Percentiles rank a stretch among this genome's conserved stretches.
Conservation (phyloP, 2,113 vertebrate species). For the Tragelaphus strepsiceros region DNA sequence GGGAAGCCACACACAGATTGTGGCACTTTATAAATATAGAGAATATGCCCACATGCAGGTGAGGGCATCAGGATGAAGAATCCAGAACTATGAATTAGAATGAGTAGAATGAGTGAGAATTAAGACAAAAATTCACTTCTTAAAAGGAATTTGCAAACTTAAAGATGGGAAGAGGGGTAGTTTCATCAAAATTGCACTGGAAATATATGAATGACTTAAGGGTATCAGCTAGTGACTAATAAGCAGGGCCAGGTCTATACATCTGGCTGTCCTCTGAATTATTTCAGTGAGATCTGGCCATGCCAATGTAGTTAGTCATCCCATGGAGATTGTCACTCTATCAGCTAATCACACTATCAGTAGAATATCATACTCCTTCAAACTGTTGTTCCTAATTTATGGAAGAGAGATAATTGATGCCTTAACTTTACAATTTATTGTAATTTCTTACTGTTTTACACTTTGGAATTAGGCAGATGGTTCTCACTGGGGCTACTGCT, state of each 20-base stretch:
- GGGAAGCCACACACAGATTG: background rate
- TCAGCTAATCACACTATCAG: background rate
- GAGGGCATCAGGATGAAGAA: background rate
- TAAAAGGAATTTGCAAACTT: background rate
- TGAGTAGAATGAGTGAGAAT: background rate
- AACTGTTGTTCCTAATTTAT: background rate
- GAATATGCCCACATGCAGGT: background rate
- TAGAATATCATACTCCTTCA: background rate
- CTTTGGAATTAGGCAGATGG: background rate
- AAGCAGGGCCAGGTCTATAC: background rate
- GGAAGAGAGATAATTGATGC: background rate
- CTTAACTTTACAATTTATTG: background rate
- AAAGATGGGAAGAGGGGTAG: background rate
- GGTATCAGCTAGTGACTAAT: fast-evolving
- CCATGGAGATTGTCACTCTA: background rate
- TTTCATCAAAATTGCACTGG: background rate
- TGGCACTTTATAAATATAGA: background rate
- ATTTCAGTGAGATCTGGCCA: background rate
- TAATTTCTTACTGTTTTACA: background rate
- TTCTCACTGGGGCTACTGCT: background rate
- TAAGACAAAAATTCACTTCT: background rate
- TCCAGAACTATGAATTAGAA: background rate
- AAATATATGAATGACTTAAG: background rate
- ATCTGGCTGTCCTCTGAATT: no score
- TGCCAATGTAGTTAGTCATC: no score